Evolutionary conservation across 2,888 invertebrate species (phyloP), one percentile per base, ranked within the genome.

Genomic region (Hartigia nigra): DNA sequence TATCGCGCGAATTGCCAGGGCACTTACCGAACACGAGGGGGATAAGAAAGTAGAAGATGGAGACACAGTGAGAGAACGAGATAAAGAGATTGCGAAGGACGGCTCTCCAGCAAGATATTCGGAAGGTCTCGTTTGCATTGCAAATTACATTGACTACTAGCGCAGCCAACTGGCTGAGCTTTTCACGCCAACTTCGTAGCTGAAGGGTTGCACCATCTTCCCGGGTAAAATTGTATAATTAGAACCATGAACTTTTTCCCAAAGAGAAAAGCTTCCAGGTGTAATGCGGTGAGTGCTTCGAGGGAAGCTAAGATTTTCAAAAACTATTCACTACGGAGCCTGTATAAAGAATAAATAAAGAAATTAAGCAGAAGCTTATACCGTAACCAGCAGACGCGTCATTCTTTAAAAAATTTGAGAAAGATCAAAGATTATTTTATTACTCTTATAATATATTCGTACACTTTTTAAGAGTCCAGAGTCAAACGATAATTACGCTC

Each of bases 61-160:
- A 14, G 39, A 14, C 4, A 14, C 5, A 39, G 39, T 23, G 39
- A 39, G 39, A 14, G 37, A 4, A 14, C 3, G 3, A 12, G 23
- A 5, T 5, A 1, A 5, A 1, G 9, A 55, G 55, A 55, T 23
- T 23, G 23, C 55, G 55, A 55, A 55, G 23, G 55, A 55, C 23
- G 23, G 23, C 55, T 55, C 23, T 55, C 55, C 55, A 55, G 23
- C 23, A 55, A 55, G 55, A 55, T 55, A 55, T 55, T 55, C 78
- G 75, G 80, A 81, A 86, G 80, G 78, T 82, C 78, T 74, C 81
- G 77, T 85, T 84, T 85, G 84, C 84, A 85, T 86, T 86, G 86
- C 85, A 85, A 86, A 86, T 83, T 32, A 72, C 35, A 79, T 70
- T 76, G 80, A 81, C 81, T 77, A 81, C 81, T 77, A 77, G 37